Evolutionary conservation across 2,888 invertebrate genomes (phyloP).

Genomic region (Marronus borbonicus): DNA sequence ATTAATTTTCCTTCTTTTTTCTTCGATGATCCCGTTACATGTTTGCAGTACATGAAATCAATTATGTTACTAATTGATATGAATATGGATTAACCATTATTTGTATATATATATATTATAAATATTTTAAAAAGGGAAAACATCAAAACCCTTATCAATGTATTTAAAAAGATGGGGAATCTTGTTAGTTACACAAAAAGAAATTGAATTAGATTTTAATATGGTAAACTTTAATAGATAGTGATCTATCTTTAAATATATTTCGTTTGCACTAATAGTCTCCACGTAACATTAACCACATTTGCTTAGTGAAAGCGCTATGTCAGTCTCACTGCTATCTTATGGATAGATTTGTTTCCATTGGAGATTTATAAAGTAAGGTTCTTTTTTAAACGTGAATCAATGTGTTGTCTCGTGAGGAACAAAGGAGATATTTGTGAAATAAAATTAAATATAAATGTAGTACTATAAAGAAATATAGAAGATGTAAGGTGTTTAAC

Average conservation of each 20-base stretch:
- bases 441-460: constrained; percentile 20
- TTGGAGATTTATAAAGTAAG: constrained; percentile 8
- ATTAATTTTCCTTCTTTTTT: constrained; percentile 56
- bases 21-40: constrained; percentile 55
- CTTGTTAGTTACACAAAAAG: not conserved
- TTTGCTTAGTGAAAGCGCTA: constrained; percentile 22
- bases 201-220: constrained; percentile 22
- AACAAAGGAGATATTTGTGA: constrained; percentile 16
- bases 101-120: constrained; percentile 32
- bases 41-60: constrained; percentile 56
- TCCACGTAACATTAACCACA: constrained; percentile 15
- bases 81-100: constrained; percentile 28
- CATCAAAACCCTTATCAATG: not conserved
- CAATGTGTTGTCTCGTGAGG: not conserved
- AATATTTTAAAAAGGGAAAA: not conserved
- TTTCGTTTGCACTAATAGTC: constrained; percentile 30
- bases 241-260: not conserved
- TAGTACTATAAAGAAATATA: constrained; percentile 28
- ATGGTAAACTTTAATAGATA: constrained; percentile 3
- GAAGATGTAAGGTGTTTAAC: constrained; percentile 37
- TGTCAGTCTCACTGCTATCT: not conserved
- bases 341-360: constrained; percentile 17
- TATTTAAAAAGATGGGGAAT: not conserved
- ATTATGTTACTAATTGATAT: constrained; percentile 24
- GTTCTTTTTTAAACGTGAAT: constrained; percentile 23